These are phyloP conservation scores for Microctonus hyperodae DNA, from an alignment of 2,888 invertebrate genomes.

Conservation along the genomic window DNA sequence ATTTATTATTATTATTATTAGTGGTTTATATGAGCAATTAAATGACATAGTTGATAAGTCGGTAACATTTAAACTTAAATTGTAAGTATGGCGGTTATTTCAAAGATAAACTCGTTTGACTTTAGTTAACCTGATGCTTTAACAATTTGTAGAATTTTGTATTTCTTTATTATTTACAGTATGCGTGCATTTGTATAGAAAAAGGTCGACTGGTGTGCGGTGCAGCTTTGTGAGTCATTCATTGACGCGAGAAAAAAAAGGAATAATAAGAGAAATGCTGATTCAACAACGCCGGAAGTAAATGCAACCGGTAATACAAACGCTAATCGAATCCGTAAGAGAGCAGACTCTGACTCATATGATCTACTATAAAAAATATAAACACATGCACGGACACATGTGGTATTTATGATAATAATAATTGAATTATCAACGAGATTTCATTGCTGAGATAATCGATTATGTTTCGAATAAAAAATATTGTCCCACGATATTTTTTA, in stretches of 20 bases:
- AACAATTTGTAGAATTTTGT: background rate
- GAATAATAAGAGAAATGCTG: slow-evolving; percentile 43
- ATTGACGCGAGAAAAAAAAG: slow-evolving; percentile 29
- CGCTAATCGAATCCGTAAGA: slow-evolving; percentile 39
- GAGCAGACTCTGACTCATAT: slow-evolving; percentile 42
- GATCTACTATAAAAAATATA: background rate
- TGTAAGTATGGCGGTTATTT: background rate
- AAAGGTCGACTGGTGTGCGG: slow-evolving; percentile 5
- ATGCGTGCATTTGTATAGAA: background rate
- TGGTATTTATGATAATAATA: background rate
- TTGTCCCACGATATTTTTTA: background rate
- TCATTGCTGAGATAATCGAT: background rate
- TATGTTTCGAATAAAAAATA: background rate
- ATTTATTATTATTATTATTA: background rate
- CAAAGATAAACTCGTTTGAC: background rate
- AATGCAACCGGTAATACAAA: slow-evolving; percentile 40
- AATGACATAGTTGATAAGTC: background rate
- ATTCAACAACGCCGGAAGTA: slow-evolving; percentile 54
- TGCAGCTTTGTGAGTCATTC: slow-evolving; percentile 25
- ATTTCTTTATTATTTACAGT: background rate
- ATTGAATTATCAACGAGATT: background rate
- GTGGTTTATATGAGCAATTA: background rate
- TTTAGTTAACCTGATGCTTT: background rate
- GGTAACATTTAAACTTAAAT: background rate
- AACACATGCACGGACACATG: background rate